phyloP scores from a whole-genome alignment of 1,140 invertebrate genomes.

The Ceratosolen solmsi region DNA sequence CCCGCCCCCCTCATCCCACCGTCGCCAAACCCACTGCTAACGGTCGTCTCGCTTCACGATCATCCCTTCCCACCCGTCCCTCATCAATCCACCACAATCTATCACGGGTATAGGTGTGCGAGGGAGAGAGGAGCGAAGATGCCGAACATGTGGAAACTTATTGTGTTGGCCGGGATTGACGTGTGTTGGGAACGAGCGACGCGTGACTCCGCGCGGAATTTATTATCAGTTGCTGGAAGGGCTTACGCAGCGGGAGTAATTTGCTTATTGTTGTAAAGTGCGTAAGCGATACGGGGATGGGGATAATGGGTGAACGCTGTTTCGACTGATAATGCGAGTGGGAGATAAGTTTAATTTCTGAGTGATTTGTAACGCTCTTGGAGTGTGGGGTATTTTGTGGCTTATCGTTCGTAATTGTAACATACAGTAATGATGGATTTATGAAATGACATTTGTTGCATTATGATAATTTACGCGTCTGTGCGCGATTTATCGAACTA shows the following conservation, averaged over 20 bases:
- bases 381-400: not conserved
- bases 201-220: constrained; percentile 4
- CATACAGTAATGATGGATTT: not conserved
- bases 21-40: not conserved
- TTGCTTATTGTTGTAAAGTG: constrained; percentile 38
- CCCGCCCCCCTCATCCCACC: not conserved
- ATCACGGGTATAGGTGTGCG: not conserved
- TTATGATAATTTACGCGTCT: not conserved
- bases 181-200: not conserved
- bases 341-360: constrained; percentile 30
- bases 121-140: constrained; percentile 13
- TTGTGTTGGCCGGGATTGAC: constrained; percentile 20
- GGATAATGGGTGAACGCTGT: constrained; percentile 26
- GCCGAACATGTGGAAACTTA: constrained; percentile 45
- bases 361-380: constrained; percentile 4
- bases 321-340: constrained; percentile 7
- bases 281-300: not conserved
- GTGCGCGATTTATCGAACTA: not conserved
- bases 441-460: not conserved
- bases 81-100: too few species aligned
- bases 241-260: constrained; percentile 23
- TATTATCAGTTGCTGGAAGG: constrained; percentile 14
- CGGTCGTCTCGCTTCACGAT: not conserved
- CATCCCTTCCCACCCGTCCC: not conserved
- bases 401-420: constrained; percentile 9